phyloP scores from a whole-genome alignment of 2,797 vertebrate genomes.

The Gadopsis bispinosus region DNA sequence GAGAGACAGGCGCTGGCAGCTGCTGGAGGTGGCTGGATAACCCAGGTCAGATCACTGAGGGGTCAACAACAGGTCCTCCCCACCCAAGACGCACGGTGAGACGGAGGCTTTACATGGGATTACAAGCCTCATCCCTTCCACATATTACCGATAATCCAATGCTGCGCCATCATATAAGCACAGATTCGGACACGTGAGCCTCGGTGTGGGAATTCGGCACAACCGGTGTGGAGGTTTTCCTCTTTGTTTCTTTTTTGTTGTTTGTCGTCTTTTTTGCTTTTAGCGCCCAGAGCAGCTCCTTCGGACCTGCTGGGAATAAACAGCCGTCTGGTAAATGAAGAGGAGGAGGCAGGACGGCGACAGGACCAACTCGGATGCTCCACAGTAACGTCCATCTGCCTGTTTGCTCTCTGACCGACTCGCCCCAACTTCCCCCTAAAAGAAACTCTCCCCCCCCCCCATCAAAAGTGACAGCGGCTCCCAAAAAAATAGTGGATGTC shows the following conservation, averaged over 20 bases:
- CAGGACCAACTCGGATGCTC: too few relatives aligned
- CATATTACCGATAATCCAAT: slow-evolving; percentile 58
- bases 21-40: slow-evolving; percentile 66
- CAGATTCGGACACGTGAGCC: slow-evolving; percentile 34
- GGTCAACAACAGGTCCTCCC: slow-evolving; percentile 73
- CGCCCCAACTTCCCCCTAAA: slow-evolving; percentile 68
- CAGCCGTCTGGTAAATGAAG: background rate
- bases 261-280: too few relatives aligned
- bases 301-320: slow-evolving; percentile 16
- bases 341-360: too few relatives aligned
- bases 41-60: slow-evolving; percentile 73
- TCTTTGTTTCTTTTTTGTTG: too few relatives aligned
- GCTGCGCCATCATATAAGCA: slow-evolving; percentile 23
- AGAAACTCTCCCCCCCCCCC: background rate
- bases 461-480: slow-evolving; percentile 19
- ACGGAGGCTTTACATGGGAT: slow-evolving; percentile 61
- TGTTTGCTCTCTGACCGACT: slow-evolving; percentile 43
- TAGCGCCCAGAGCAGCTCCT: too few relatives aligned
- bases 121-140: slow-evolving; percentile 63
- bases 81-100: slow-evolving; percentile 63
- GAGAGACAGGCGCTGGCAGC: slow-evolving; percentile 64
- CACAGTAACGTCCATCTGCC: slow-evolving; percentile 51
- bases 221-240: too few relatives aligned
- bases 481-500: slow-evolving; percentile 42
- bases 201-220: slow-evolving; percentile 27